Conservation (phyloP, 2,888 invertebrate genomes). For the Helicoverpa assulta region DNA sequence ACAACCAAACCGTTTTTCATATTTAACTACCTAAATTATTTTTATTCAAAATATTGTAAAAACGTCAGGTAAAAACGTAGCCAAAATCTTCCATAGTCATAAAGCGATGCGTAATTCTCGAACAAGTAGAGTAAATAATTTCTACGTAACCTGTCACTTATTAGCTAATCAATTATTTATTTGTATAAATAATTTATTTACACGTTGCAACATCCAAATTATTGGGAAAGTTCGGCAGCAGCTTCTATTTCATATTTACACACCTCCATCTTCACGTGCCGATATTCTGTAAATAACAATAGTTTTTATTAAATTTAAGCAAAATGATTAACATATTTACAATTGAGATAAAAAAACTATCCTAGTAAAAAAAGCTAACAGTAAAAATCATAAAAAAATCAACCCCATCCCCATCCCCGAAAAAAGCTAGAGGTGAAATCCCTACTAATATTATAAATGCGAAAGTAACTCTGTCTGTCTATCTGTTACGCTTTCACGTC, state of each 20-base stretch:
- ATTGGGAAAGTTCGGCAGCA: slow-evolving; percentile 66
- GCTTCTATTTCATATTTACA: slow-evolving; percentile 75
- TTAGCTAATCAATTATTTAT: not conserved
- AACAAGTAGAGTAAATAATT: not conserved
- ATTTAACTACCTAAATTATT: too few relatives aligned
- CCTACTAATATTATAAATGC: too few relatives aligned
- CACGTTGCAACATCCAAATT: slow-evolving; percentile 9
- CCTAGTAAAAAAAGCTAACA: too few relatives aligned
- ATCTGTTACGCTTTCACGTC: too few relatives aligned
- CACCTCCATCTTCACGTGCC: slow-evolving; percentile 80
- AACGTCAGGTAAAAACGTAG: not conserved
- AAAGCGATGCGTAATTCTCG: not conserved
- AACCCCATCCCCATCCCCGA: too few relatives aligned
- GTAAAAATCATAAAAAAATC: too few relatives aligned
- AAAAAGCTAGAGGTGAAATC: too few relatives aligned
- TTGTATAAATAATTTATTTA: slow-evolving; percentile 3
- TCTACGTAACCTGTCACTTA: not conserved
- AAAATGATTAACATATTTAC: too few relatives aligned
- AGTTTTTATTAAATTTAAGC: not conserved
- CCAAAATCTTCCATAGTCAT: not conserved
- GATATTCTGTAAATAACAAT: slow-evolving; percentile 77
- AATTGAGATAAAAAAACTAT: too few relatives aligned
- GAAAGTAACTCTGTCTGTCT: too few relatives aligned
- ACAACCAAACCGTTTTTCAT: too few relatives aligned
- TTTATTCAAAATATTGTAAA: too few relatives aligned